Evolutionary conservation across 2,888 invertebrate species (phyloP), one percentile per base, ranked within the genome.

Genomic region (Mythimna ferrago): DNA sequence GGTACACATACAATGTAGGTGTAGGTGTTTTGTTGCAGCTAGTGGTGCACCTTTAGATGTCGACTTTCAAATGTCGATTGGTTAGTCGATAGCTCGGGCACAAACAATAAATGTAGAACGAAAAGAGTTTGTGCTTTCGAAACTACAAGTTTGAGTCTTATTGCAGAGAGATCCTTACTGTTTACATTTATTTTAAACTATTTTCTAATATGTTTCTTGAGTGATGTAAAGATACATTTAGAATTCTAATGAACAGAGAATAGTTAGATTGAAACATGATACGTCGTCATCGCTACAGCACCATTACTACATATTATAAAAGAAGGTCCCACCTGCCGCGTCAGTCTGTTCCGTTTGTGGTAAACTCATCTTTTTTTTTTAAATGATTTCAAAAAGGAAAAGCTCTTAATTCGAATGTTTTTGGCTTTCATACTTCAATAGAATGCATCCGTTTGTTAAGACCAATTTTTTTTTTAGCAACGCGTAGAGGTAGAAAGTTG

Each of bases 41-140:
- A 56, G 26, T 53, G 44, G 53, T 73, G 35, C 60, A 54, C 44
- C 6, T 62, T 35, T 38, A 58, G 38, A 32, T 54, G 14, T 70
- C 53, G 44, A 60, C 56, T 38, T 76, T 71, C 21, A 72, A 58
- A 78, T 78, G 44, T 70, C 58, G 51, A 68, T 62, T 62, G 11
- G n/a, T 14, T 26, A 48, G 38, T 62, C 32, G 16, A 57, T 41
- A 54, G 26, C 21, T 65, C 16, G 10, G 10, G 21, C 19, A 65
- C 16, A 7, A 19, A 16, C 21, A 61, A 53, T 53, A 48, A 38
- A 75, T 54, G 32, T 57, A 35, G 16, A 48, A 51, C 11, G 56
- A 70, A 54, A 58, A 0, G 1, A 79, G 10, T 21, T 71, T 65
- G 10, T 38, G 48, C 21, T 51, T 21, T 32, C 0, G 9, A 56